These are phyloP conservation scores for Eristalis arbustorum DNA, from an alignment of 2,888 invertebrate species.

Conservation along the genomic window DNA sequence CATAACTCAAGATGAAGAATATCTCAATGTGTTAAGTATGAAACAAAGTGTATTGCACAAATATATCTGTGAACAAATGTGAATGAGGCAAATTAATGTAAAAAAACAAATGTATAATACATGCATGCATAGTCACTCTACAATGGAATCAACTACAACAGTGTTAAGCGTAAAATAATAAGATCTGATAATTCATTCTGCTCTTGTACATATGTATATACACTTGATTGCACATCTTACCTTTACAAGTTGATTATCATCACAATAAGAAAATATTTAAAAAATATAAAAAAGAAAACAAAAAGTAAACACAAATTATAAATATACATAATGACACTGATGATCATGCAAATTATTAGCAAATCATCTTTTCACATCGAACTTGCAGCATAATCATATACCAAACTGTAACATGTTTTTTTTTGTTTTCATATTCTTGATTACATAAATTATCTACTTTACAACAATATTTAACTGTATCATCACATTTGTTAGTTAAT, in stretches of 20 bases:
- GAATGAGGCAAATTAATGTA: neutral
- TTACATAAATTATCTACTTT: constrained; percentile 50
- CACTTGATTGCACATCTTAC: constrained; percentile 57
- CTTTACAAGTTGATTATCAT: constrained; percentile 58
- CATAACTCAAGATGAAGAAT: neutral
- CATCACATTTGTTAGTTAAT: constrained; percentile 36
- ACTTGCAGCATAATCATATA: constrained; percentile 71
- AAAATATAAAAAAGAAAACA: neutral
- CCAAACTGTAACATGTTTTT: constrained; percentile 56
- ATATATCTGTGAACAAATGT: neutral
- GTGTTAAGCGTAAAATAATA: constrained; percentile 4
- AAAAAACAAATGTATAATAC: neutral
- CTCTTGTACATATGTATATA: constrained; percentile 5
- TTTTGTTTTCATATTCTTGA: constrained; percentile 28
- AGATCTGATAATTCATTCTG: neutral
- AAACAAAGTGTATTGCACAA: too few species aligned
- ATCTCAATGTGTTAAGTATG: too few species aligned
- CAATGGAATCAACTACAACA: constrained; percentile 29
- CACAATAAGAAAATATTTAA: constrained; percentile 44
- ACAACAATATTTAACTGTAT: constrained; percentile 27
- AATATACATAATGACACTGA: constrained; percentile 56
- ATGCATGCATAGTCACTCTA: constrained; percentile 12
- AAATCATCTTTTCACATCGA: constrained; percentile 70
- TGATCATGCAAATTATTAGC: constrained; percentile 70
- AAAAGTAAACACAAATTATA: constrained; percentile 29